These are phyloP conservation scores for Anoplius nigerrimus DNA, from an alignment of 2,888 invertebrate species.

Conservation along the genomic window DNA sequence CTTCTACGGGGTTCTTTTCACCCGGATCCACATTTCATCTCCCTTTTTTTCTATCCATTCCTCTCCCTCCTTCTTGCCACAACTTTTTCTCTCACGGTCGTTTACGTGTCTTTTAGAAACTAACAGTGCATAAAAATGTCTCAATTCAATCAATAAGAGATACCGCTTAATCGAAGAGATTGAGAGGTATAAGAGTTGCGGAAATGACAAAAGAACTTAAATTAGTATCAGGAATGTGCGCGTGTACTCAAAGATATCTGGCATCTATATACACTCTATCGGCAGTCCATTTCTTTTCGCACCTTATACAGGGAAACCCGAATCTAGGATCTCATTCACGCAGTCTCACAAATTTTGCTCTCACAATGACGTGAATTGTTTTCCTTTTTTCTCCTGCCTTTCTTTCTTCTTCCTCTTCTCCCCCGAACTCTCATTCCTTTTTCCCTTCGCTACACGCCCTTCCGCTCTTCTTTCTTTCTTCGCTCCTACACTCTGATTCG, in stretches of 20 bases:
- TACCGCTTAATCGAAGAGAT: too few species aligned
- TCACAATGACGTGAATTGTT: slow-evolving; percentile 37
- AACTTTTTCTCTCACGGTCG: too few species aligned
- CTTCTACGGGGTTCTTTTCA: slow-evolving; percentile 14
- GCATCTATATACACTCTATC: slow-evolving; percentile 20
- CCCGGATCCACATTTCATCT: not conserved
- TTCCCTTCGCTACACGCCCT: not conserved
- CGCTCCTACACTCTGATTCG: slow-evolving; percentile 2
- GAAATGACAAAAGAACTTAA: too few species aligned
- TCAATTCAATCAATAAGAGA: too few species aligned
- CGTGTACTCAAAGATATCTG: too few species aligned
- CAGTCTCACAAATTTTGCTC: slow-evolving; percentile 34
- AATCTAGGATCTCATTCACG: slow-evolving; percentile 37
- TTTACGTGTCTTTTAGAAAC: slow-evolving; percentile 7
- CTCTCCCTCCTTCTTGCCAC: slow-evolving; percentile 19
- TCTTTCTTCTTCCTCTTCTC: slow-evolving; percentile 11
- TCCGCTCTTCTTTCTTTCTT: not conserved
- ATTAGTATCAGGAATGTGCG: too few species aligned
- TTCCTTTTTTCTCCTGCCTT: not conserved
- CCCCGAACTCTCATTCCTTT: not conserved
- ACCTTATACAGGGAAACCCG: slow-evolving; percentile 37
- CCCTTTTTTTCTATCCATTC: slow-evolving; percentile 37
- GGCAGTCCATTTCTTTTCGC: slow-evolving; percentile 49
- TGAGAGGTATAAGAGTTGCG: too few species aligned
- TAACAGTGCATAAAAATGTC: slow-evolving; percentile 51